phyloP scores from a whole-genome alignment of 2,888 invertebrate genomes.

The Automeris io region DNA sequence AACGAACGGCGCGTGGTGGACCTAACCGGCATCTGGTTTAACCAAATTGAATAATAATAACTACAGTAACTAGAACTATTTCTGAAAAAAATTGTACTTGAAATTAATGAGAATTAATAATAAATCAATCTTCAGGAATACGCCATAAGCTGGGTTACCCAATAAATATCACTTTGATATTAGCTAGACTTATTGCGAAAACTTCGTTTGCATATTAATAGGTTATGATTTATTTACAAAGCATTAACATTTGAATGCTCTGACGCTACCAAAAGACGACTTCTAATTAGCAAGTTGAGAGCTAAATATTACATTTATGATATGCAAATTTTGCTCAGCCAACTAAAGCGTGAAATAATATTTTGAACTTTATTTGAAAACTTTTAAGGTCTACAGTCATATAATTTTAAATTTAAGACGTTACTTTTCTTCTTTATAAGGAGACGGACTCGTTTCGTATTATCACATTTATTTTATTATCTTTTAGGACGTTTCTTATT shows the following conservation, averaged over 20 bases:
- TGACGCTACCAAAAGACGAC: slow-evolving; percentile 53
- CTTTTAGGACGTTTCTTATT: slow-evolving; percentile 20
- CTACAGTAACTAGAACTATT: too few relatives aligned
- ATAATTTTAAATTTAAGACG: slow-evolving; percentile 16
- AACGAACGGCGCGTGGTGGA: too few relatives aligned
- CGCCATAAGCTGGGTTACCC: too few relatives aligned
- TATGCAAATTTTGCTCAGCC: slow-evolving; percentile 65
- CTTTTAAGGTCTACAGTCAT: slow-evolving; percentile 31
- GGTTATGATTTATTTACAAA: not conserved
- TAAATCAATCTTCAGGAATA: too few relatives aligned
- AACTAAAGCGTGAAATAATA: slow-evolving; percentile 28
- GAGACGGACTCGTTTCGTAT: slow-evolving; percentile 39
- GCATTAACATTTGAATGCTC: slow-evolving; percentile 22
- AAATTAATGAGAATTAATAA: too few relatives aligned
- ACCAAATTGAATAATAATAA: too few relatives aligned
- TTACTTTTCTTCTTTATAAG: slow-evolving; percentile 43
- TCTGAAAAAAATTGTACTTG: too few relatives aligned
- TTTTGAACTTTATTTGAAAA: slow-evolving; percentile 37
- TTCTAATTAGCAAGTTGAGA: slow-evolving; percentile 74
- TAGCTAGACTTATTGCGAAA: not conserved
- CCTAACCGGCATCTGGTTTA: too few relatives aligned
- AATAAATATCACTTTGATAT: not conserved
- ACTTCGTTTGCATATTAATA: not conserved
- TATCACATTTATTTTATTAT: slow-evolving; percentile 40
- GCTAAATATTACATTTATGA: slow-evolving; percentile 76